Base-by-base conservation (phyloP, 2,888 invertebrate genomes). In the Heliconius erato region DNA sequence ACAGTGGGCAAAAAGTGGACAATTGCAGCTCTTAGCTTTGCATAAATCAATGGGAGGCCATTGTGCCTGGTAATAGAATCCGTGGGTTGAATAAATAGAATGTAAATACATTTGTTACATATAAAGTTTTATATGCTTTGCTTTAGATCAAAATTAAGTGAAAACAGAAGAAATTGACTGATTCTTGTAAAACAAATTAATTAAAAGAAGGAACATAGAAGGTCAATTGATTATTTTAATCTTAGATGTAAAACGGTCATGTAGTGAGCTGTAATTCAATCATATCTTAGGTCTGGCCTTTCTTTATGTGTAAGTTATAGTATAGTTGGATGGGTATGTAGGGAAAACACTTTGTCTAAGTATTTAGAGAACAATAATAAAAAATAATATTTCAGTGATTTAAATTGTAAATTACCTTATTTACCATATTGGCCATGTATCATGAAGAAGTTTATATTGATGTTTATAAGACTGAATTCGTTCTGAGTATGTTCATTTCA, bases 41-140 rank as follows among this genome's bases (percentile, higher is more conserved):
- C 95, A 94, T 95, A 95, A 87, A 95, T 94, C 95, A 92, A 94
- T 93, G 92, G 91, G 87, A 89, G 88, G 89, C 90, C 89, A 91
- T 92, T 92, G 91, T 90, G 87, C 88, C 68, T 67, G 40, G 74
- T 65, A 82, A 71, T 74, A 79, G 28, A 59, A 82, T 77, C 74
- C 78, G 54, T 74, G 78, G 79, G 92, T 89, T 89, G 88, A 88
- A 88, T 91, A 91, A 86, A 89, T 90, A 89, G 87, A 88, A 86
- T 80, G 32, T 67, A 65, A 74, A 63, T 32, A 63, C 65, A 44
- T 67, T 67, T 35, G 67, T 32, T 81, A 78, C 26, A 49, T 72
- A 81, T 72, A 72, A 26, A 28, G 6, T 49, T 49, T 72, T 26
- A 2, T 72, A 40, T 49, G 26, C 26, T 26, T 28, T 72, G 26